A percentile compares a stretch with the other conserved stretches of the same genome.
phyloP scores from a whole-genome alignment of 2,797 vertebrate species.

The Lepidocolaptes lacrymiger region DNA sequence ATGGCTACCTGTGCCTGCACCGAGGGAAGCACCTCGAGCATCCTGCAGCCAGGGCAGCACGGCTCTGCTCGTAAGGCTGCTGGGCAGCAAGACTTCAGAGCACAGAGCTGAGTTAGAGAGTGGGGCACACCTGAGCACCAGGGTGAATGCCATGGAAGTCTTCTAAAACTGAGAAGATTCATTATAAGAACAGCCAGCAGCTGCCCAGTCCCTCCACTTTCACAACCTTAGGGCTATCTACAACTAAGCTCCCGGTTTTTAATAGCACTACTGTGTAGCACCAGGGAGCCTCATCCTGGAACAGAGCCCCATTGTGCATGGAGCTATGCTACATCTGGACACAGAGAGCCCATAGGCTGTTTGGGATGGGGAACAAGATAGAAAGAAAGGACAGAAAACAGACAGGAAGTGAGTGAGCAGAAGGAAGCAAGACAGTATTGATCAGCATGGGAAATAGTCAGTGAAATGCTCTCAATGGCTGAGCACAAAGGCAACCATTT shows the following conservation, averaged over 20 bases:
- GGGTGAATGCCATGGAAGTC: background rate
- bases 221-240: background rate
- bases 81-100: background rate
- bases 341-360: background rate
- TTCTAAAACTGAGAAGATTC: background rate
- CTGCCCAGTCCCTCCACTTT: background rate
- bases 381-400: background rate
- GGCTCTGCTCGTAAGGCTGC: background rate
- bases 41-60: accelerated
- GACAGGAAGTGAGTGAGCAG: background rate
- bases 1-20: accelerated
- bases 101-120: background rate
- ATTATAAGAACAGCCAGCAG: background rate
- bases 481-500: background rate
- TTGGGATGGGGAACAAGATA: background rate
- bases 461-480: background rate
- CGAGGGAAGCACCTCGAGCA: background rate
- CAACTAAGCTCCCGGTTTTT: background rate
- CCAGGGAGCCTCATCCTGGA: background rate
- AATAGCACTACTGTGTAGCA: background rate
- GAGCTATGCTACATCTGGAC: background rate
- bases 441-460: background rate
- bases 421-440: background rate
- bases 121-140: background rate
- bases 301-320: background rate